Conservation (phyloP, 1,140 invertebrate species). For the Oncopodura yosiiana region DNA sequence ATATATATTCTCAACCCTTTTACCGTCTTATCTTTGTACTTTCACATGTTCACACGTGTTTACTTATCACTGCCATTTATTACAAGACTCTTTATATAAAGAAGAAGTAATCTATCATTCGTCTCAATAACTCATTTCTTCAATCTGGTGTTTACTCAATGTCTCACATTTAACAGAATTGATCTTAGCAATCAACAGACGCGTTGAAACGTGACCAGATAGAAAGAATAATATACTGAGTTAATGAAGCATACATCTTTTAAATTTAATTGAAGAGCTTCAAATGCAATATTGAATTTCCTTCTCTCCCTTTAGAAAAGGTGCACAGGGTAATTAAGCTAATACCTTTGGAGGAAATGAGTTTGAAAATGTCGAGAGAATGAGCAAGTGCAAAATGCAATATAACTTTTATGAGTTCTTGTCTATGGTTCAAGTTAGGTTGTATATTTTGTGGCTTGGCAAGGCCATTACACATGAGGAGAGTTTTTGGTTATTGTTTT, state of each 20-base stretch:
- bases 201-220: not conserved
- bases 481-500: constrained; percentile 1
- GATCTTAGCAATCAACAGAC: not conserved
- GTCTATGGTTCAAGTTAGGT: too few species aligned
- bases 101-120: not conserved
- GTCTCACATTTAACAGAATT: not conserved
- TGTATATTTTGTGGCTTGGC: not conserved
- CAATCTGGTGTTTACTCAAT: not conserved
- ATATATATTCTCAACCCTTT: not conserved
- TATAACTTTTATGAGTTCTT: too few species aligned
- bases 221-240: not conserved
- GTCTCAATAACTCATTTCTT: not conserved
- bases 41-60: constrained; percentile 15
- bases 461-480: not conserved
- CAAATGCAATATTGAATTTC: too few species aligned
- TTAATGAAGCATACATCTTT: too few species aligned
- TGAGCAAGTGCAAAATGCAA: too few species aligned
- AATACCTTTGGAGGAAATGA: too few species aligned
- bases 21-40: not conserved
- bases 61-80: not conserved
- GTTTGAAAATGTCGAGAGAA: too few species aligned
- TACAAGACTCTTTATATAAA: too few species aligned
- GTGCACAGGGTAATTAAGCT: too few species aligned
- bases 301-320: too few species aligned
- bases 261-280: too few species aligned